Evolutionary conservation across 2,797 vertebrate genomes (phyloP), one percentile per base, ranked within the genome.

Genomic region (Pangasius djambal): DNA sequence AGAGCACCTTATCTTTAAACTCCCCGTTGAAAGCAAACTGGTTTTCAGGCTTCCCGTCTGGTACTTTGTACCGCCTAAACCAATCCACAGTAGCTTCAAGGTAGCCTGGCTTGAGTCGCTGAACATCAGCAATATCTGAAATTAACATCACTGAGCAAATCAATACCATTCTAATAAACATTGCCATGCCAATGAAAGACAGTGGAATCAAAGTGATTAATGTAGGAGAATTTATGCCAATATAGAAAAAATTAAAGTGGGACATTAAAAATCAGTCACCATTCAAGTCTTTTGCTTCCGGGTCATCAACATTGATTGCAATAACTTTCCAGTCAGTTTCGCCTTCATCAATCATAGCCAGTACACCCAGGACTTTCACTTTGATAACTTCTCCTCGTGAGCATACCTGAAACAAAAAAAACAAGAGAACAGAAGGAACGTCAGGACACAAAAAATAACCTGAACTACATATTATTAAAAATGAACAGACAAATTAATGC

Each of bases 291-390:
- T 93, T 96, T 75, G 98, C 98, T 89, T 99, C 98, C 0, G 98
- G 96, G 92, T 99, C 99, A 25, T 99, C 97, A n/a, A 96, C 85
- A 0, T 99, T 97, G 93, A 99, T 98, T 85, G 95, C 98, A 88
- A 99, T 99, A 90, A 99, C 95, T 93, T 99, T 99, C 99, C 99
- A 99, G 94, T 99, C 99, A 0, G 99, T 99, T 94, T 99, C 98
- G 0, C 98, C 98, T 95, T 99, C 98, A 75, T 99, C 99, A 31
- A 99, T 99, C 97, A 99, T 96, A 3, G 98, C 98, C 94, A 99
- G 92, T 0, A 97, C 94, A n/a, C 99, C 99, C 72, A 99, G 95
- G 48, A 97, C 96, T 94, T 99, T 99, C 88, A 99, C 97, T 90
- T 91, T 93, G 92, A 99, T 97, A 18, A 99, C 96, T 82, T 99